Base-by-base conservation (phyloP, 2,113 vertebrate genomes). In the Eudyptes chrysolophus region DNA sequence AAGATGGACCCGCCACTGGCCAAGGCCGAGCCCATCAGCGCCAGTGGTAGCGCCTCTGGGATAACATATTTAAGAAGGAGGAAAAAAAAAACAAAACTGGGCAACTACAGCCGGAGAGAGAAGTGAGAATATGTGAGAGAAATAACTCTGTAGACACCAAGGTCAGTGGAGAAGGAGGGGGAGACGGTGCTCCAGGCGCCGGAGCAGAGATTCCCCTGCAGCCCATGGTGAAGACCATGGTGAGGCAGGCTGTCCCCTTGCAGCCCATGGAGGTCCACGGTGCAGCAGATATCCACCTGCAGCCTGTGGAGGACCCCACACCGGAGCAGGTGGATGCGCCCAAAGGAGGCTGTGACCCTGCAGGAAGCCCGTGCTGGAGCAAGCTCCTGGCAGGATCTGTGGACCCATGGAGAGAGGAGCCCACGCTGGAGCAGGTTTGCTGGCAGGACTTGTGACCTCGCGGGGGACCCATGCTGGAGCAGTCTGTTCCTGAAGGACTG, bases 291-390 rank as follows among this genome's bases (percentile, higher is more conserved):
- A 24, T 24, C 58, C 58, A 60, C 58, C 58, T 36, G 34, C 22
- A 61, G 58, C 14, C n/a, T 22, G 0, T 7, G 22, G 9, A 36
- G 22, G 9, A 36, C 14, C 34, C 58, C 22, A 61, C 2, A 0
- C 22, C 9, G 1, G 22, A 25, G 6, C 22, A 25, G 21, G 9
- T 16, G 22, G 34, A 24, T 60, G 58, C n/a, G 38, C 38, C 38
- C 38, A 38, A 61, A 25, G 58, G 58, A 61, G 34, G 58, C 58
- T 36, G n/a, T 25, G 58, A 60, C n/a, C 58, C 22, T 1, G 0
- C 16, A 22, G 21, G 34, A 25, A 36, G 34, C 58, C 58, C 3
- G 1, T 1, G 2, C 34, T 25, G n/a, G n/a, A 36, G n/a, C 58
- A 61, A n/a, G 22, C 22, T 60, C 34, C 58, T 36, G 58, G 58